Evolutionary conservation across 2,113 vertebrate species (phyloP), one percentile per base, ranked within the genome.

Genomic region (Lophura nycthemera): DNA sequence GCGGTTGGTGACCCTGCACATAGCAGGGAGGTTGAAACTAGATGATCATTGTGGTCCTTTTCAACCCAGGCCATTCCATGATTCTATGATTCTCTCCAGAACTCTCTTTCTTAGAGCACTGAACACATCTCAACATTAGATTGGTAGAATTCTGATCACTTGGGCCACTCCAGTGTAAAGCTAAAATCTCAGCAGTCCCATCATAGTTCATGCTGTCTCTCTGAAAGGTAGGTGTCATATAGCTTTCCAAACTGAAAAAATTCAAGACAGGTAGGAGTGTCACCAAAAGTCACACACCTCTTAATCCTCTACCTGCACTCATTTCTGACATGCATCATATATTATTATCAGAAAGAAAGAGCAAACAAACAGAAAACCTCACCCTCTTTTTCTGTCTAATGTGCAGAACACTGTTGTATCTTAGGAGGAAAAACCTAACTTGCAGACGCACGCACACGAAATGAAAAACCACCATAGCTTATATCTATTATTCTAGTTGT

Each of bases 121-220:
- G 19, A 89, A 67, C 60, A 25, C 25, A 18, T 5, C 25, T 74
- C 17, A 30, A 0, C n/a, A 13, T 61, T 47, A 65, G 48, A 5
- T 4, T 75, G 15, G 11, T 11, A 16, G 20, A 61, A 36, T 21
- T 77, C 21, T 40, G 78, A 82, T 24, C 16, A 10, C 43, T 38
- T 66, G 27, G 17, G 32, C 13, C 2, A 21, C 32, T 87, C 38
- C 36, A 72, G 66, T 4, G 76, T 2, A 27, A 48, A 63, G 32
- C 25, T 86, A 38, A 86, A 2, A 29, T 57, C 27, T 29, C 29
- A 65, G 20, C 0, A 0, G 2, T 13, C 2, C 0, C 17, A 36
- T 43, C 34, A 29, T 14, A 47, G 25, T 1, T 0, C 22, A 12
- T 0, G 0, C 25, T 67, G 12, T 42, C 19, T 71, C 12, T 20